A percentile compares a stretch with the other conserved stretches of the same genome.
Evolutionary conservation across 2,888 invertebrate genomes (phyloP).

Genomic region (Rhamnusium bicolor): DNA sequence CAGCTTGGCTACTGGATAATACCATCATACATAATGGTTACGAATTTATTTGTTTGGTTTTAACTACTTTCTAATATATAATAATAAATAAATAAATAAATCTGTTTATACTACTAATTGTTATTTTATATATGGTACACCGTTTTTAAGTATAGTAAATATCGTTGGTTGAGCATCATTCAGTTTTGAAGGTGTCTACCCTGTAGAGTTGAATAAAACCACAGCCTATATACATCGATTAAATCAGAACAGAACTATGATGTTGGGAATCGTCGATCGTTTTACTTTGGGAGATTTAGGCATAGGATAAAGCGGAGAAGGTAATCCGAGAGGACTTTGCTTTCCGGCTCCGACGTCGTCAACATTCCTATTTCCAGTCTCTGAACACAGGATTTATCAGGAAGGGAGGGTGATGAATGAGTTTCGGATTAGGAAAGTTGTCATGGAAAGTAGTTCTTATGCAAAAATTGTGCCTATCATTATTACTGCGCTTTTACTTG

Average conservation of each 20-base stretch:
- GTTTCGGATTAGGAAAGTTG: conserved; percentile 11
- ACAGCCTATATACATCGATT: conserved; percentile 7
- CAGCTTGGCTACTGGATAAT: too few relatives aligned
- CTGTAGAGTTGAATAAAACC: background rate
- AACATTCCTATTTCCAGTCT: conserved; percentile 17
- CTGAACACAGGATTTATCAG: background rate
- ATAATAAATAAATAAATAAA: too few relatives aligned
- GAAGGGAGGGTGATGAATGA: conserved; percentile 18
- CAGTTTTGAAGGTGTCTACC: background rate
- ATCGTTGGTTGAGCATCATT: too few relatives aligned
- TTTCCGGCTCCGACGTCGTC: conserved; percentile 14
- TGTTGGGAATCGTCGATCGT: background rate
- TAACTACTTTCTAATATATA: too few relatives aligned
- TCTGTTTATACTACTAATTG: too few relatives aligned
- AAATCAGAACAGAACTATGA: background rate
- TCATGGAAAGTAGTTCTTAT: background rate
- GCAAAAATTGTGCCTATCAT: background rate
- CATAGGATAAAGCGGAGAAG: background rate
- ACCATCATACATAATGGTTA: too few relatives aligned
- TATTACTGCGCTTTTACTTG: background rate
- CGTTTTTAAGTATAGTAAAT: too few relatives aligned
- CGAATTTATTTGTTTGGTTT: too few relatives aligned
- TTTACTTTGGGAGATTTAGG: background rate
- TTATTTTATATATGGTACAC: too few relatives aligned
- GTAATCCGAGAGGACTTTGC: conserved; percentile 11